Conservation (phyloP, 2,113 vertebrate species). For the Elephantulus edwardii region DNA sequence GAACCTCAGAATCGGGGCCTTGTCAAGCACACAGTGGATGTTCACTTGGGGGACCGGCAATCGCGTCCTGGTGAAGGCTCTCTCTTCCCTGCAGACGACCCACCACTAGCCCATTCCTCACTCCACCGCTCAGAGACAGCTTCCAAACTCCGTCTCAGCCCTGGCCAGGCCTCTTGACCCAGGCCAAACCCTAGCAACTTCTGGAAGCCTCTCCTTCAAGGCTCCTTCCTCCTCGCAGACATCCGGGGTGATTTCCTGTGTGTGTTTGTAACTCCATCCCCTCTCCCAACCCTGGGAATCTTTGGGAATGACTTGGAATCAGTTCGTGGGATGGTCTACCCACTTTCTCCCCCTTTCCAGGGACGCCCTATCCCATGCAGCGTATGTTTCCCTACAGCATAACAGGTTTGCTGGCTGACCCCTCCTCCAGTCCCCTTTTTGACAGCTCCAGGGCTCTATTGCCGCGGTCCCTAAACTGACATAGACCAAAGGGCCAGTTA, state of each 20-base stretch:
- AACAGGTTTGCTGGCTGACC: neutral
- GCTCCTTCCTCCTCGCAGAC: constrained; percentile 7
- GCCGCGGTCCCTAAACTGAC: neutral
- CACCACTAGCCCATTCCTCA: neutral
- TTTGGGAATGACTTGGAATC: constrained; percentile 17
- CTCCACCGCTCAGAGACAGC: too few species aligned
- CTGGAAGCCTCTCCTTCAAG: neutral
- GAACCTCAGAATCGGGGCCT: fast-evolving
- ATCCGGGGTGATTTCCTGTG: constrained; percentile 61
- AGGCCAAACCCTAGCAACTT: neutral
- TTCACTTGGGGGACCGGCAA: neutral
- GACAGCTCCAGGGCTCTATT: neutral
- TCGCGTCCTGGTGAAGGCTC: neutral
- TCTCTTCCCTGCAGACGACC: neutral
- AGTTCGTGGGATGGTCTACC: neutral
- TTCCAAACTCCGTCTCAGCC: neutral
- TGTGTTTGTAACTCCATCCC: neutral
- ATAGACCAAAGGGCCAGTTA: neutral
- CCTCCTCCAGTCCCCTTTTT: neutral
- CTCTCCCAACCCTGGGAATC: constrained; percentile 22
- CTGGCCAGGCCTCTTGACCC: neutral
- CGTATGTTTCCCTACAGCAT: neutral
- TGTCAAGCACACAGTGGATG: neutral
- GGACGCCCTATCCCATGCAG: neutral
- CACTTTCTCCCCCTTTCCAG: neutral